Conservation (phyloP, 2,113 vertebrate genomes). For the Nerophis lumbriciformis region DNA sequence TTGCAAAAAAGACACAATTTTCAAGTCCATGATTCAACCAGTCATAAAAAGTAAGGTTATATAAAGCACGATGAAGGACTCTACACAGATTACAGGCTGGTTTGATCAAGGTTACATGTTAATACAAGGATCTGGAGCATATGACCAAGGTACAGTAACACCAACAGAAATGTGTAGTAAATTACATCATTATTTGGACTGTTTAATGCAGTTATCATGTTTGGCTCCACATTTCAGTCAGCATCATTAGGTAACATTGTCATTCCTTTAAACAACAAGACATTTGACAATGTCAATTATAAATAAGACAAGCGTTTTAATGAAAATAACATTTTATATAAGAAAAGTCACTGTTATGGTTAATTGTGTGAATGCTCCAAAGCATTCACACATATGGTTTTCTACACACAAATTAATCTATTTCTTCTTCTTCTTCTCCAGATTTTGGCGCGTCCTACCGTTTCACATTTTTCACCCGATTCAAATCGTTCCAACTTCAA, state of each 20-base stretch:
- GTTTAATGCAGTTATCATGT: too few relatives aligned
- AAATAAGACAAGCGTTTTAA: constrained; percentile 9
- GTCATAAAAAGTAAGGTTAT: constrained; percentile 28
- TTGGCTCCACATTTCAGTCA: constrained; percentile 28
- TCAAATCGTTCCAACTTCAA: too few relatives aligned
- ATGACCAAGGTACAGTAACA: neutral
- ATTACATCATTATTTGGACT: too few relatives aligned
- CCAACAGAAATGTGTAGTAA: too few relatives aligned
- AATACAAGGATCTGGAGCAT: constrained; percentile 5
- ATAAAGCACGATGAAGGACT: constrained; percentile 12
- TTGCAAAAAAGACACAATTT: constrained; percentile 50
- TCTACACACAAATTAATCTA: too few relatives aligned
- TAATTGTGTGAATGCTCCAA: too few relatives aligned
- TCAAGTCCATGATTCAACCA: constrained; percentile 6
- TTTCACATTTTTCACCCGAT: too few relatives aligned
- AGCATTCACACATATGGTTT: too few relatives aligned
- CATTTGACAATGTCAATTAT: constrained; percentile 21
- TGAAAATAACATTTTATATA: constrained; percentile 7
- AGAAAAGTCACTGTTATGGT: too few relatives aligned
- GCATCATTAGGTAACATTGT: constrained; percentile 10
- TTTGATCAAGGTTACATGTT: neutral
- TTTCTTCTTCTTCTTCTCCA: too few relatives aligned
- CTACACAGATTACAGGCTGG: constrained; percentile 3
- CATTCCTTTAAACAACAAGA: constrained; percentile 6
- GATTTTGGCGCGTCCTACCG: too few relatives aligned